These are phyloP conservation scores for Dinothrombium tinctorium DNA, from an alignment of 1,140 invertebrate species.

Conservation along the genomic window DNA sequence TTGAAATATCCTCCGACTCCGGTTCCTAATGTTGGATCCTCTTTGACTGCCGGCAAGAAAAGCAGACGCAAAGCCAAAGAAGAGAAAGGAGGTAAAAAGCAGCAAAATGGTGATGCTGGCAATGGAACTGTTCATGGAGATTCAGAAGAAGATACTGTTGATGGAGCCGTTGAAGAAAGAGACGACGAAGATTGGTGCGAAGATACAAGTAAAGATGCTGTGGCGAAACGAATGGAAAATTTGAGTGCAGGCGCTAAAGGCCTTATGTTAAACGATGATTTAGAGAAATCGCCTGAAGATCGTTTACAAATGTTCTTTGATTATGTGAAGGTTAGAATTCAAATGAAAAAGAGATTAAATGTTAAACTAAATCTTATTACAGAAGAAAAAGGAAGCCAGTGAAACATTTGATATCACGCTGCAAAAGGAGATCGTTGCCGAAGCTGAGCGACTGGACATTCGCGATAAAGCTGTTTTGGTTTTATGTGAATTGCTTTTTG, in stretches of 20 bases:
- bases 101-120: conserved; percentile 15
- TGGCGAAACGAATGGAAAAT: conserved; percentile 36
- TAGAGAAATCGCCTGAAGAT: conserved; percentile 83
- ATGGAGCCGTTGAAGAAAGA: conserved; percentile 23
- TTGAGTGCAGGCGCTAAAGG: conserved; percentile 73
- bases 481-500: conserved; percentile 74
- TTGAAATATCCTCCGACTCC: conserved; percentile 83
- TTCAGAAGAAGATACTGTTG: conserved; percentile 11
- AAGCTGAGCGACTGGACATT: conserved; percentile 86
- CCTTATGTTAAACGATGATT: conserved; percentile 81
- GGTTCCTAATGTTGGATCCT: conserved; percentile 6
- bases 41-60: conserved; percentile 13
- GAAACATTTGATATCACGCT: conserved; percentile 3
- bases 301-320: conserved; percentile 86
- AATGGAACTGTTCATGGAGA: conserved; percentile 12
- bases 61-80: conserved; percentile 13
- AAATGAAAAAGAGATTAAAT: background rate
- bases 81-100: conserved; percentile 14
- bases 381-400: conserved; percentile 1
- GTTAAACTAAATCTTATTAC: background rate
- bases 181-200: conserved; percentile 71
- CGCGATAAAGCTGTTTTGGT: conserved; percentile 78
- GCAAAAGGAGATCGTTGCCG: conserved; percentile 63
- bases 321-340: conserved; percentile 41
- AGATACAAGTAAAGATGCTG: conserved; percentile 75